These are phyloP conservation scores for Loripinus fragilis DNA, from an alignment of 2,888 invertebrate genomes.

Conservation along the genomic window DNA sequence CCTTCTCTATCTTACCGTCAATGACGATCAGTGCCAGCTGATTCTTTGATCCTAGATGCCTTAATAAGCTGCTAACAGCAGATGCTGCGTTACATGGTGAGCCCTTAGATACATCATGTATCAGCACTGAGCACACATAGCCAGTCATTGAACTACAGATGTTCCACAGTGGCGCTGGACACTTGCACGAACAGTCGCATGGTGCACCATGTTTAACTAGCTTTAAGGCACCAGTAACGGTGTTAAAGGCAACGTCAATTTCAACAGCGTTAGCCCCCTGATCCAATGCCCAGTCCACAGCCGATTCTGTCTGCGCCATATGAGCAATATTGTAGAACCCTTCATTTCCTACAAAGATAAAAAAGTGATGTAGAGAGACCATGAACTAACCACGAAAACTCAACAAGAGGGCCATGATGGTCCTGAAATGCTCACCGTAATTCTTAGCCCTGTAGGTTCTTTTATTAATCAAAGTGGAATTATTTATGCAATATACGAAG, in stretches of 20 bases:
- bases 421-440: no score
- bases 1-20: conserved; percentile 27
- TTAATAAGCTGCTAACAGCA: neutral
- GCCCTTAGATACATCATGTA: neutral
- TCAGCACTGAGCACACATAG: conserved; percentile 15
- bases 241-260: conserved; percentile 21
- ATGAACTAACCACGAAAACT: no score
- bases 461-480: no score
- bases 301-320: conserved; percentile 20
- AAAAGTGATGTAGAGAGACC: no score
- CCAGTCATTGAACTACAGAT: neutral
- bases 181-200: conserved; percentile 31
- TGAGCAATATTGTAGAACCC: conserved; percentile 34
- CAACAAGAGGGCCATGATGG: no score
- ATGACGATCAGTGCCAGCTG: conserved; percentile 21
- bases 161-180: conserved; percentile 23
- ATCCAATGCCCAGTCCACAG: conserved; percentile 26
- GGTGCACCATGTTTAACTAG: conserved; percentile 18
- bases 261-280: conserved; percentile 30
- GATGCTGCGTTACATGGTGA: conserved; percentile 20
- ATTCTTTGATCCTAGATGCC: neutral
- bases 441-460: no score
- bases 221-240: neutral
- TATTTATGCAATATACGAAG: no score
- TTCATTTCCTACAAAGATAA: neutral